A percentile compares a stretch with the other conserved stretches of the same genome.
Evolutionary conservation across 2,888 invertebrate species (phyloP).

Genomic region (Spisula solida): DNA sequence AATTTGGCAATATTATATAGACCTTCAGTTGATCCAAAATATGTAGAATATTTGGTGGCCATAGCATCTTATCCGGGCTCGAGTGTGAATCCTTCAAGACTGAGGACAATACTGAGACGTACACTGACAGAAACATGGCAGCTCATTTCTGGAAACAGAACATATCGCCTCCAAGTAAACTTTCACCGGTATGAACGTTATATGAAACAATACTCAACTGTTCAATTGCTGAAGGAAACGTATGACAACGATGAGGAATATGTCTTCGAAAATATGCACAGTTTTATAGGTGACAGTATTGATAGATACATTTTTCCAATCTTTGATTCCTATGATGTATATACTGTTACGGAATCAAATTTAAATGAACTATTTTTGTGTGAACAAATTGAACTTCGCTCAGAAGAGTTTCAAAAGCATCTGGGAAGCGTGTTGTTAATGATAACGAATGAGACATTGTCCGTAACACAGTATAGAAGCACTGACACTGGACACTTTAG

Average conservation of each 20-base stretch:
- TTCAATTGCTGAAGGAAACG: too few species aligned
- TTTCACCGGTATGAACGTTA: background rate
- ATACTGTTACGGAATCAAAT: background rate
- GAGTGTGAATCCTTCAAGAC: background rate
- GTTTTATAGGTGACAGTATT: background rate
- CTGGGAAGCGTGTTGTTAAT: background rate
- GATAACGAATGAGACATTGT: background rate
- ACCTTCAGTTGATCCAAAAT: background rate
- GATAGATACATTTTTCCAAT: background rate
- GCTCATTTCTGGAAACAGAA: background rate
- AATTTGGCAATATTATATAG: background rate
- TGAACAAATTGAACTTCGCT: background rate
- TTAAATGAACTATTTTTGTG: background rate
- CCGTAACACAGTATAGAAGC: background rate
- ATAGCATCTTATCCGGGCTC: background rate
- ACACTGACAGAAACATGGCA: background rate
- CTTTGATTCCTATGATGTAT: background rate
- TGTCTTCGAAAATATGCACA: background rate
- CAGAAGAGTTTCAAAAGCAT: background rate
- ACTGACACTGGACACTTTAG: background rate
- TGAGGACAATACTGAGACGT: background rate
- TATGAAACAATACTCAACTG: background rate
- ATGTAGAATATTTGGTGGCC: background rate
- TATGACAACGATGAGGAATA: background rate
- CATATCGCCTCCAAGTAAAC: too few species aligned